A percentile compares a stretch with the other conserved stretches of the same genome.
These are phyloP conservation scores for Embiotoca jacksoni DNA, from an alignment of 2,113 vertebrate species.

Conservation along the genomic window DNA sequence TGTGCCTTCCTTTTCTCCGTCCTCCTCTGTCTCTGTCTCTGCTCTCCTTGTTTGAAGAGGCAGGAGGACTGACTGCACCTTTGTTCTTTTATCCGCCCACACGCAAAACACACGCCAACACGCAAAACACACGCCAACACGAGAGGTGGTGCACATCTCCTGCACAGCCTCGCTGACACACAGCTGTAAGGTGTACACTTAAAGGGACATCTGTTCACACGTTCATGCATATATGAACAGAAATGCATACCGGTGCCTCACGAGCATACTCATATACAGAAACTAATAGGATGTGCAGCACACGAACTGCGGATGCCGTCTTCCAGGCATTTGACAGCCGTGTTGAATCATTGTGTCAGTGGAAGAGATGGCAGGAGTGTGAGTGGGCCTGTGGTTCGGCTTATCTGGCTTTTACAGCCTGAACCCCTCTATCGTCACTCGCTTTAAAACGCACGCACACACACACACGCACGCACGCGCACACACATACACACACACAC, in stretches of 20 bases:
- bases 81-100: conserved; percentile 31
- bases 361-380: conserved; percentile 58
- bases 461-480: conserved; percentile 7
- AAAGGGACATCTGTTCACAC: background rate
- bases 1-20: conserved; percentile 6
- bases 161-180: conserved; percentile 12
- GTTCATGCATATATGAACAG: background rate
- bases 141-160: background rate
- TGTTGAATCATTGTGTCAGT: conserved; percentile 64
- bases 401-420: conserved; percentile 68
- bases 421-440: conserved; percentile 16
- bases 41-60: conserved; percentile 41
- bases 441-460: conserved; percentile 21
- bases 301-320: conserved; percentile 5
- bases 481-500: conserved; percentile 14
- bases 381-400: conserved; percentile 53
- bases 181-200: conserved; percentile 2
- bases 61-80: conserved; percentile 41
- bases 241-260: background rate
- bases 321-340: conserved; percentile 51
- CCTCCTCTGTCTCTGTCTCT: conserved; percentile 26
- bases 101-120: background rate
- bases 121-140: background rate
- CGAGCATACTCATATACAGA: background rate
- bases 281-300: conserved; percentile 10